Percentiles rank a stretch among this genome's conserved stretches.
These are phyloP conservation scores for Patella ulyssiponensis DNA, from an alignment of 2,888 invertebrate species.

Conservation along the genomic window DNA sequence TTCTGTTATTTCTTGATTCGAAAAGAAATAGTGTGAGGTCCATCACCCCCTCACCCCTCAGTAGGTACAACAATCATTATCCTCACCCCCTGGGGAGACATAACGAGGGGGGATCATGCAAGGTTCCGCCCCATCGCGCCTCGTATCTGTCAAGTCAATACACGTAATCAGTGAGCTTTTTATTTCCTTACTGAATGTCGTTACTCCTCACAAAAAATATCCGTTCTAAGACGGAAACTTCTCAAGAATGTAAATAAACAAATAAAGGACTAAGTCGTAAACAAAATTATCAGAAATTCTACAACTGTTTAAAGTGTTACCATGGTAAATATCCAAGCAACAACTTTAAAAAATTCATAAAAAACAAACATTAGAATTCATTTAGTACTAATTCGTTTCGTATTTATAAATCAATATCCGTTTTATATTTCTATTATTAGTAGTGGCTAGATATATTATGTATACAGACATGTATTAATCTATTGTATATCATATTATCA, in stretches of 20 bases:
- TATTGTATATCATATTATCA: too few species aligned
- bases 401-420: too few species aligned
- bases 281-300: too few species aligned
- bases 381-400: too few species aligned
- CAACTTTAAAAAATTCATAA: too few species aligned
- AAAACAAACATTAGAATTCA: too few species aligned
- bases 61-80: constrained; percentile 17
- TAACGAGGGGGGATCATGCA: neutral
- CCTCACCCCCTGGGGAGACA: constrained; percentile 8
- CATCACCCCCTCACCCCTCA: constrained; percentile 20
- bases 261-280: neutral
- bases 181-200: neutral
- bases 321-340: too few species aligned
- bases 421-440: too few species aligned
- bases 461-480: too few species aligned
- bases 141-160: neutral
- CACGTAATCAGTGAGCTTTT: neutral
- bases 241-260: neutral
- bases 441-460: too few species aligned
- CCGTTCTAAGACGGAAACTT: neutral
- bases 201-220: neutral
- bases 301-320: too few species aligned
- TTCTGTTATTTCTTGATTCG: neutral
- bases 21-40: constrained; percentile 19
- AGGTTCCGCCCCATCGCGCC: constrained; percentile 1